A percentile compares a stretch with the other conserved stretches of the same genome.
Conservation (phyloP, 1,140 invertebrate species). For the Polypedilum vanderplanki region DNA sequence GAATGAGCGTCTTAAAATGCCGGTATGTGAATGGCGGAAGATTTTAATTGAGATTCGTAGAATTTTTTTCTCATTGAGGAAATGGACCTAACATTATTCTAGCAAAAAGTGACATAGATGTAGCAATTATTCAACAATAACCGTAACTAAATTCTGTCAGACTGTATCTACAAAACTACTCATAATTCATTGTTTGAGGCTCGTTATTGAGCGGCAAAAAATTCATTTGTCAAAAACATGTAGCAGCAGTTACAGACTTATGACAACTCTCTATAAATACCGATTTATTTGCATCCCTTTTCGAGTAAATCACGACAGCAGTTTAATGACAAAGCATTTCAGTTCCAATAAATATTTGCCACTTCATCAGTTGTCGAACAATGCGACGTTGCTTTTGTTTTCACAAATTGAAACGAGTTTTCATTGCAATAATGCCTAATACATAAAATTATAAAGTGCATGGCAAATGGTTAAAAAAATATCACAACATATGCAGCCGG, state of each 20-base stretch:
- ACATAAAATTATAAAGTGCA: slow-evolving; percentile 8
- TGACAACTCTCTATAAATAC: background rate
- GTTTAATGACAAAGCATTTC: slow-evolving; percentile 21
- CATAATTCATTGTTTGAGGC: too few relatives aligned
- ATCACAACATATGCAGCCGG: slow-evolving; percentile 16
- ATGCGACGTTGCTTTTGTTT: background rate
- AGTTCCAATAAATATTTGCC: slow-evolving; percentile 1
- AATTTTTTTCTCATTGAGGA: background rate
- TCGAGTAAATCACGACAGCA: background rate
- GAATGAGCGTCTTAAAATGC: background rate
- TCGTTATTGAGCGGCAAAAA: too few relatives aligned
- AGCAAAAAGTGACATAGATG: background rate
- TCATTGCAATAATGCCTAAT: background rate
- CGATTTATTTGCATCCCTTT: slow-evolving; percentile 4
- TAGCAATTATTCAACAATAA: slow-evolving; percentile 14
- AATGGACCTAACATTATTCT: too few relatives aligned
- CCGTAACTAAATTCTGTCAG: background rate
- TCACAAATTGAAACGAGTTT: background rate
- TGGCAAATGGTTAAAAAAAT: slow-evolving; percentile 17
- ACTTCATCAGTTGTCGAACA: slow-evolving; percentile 17
- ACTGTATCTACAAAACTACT: too few relatives aligned
- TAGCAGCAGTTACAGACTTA: too few relatives aligned
- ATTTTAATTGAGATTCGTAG: background rate
- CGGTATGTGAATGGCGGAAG: background rate
- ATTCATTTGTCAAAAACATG: too few relatives aligned